Percentiles rank a stretch among this genome's conserved stretches.
Evolutionary conservation across 2,797 vertebrate genomes (phyloP).

Genomic region (Anguilla pacifica): DNA sequence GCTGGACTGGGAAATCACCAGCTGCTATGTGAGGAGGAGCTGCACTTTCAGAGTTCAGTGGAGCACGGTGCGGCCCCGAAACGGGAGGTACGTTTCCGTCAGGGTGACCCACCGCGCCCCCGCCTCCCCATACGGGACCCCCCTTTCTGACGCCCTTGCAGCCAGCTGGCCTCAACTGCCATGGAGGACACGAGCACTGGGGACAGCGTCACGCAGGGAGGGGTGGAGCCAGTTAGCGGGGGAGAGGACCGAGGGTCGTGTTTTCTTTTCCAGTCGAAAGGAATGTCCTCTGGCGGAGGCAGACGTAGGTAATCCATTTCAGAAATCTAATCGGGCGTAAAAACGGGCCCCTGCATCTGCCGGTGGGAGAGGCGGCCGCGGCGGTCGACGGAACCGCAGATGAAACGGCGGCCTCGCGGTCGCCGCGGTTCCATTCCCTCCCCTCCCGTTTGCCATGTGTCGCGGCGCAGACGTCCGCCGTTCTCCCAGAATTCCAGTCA

Average conservation of each 20-base stretch:
- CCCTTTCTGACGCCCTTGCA: not conserved
- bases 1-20: not conserved
- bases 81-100: not conserved
- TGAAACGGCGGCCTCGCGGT: not conserved
- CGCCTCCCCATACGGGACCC: not conserved
- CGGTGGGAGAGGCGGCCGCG: not conserved
- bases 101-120: not conserved
- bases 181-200: not conserved
- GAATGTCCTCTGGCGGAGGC: not conserved
- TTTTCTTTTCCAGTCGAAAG: not conserved
- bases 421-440: not conserved
- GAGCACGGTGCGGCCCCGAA: not conserved
- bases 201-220: not conserved
- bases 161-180: not conserved
- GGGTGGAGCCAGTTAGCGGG: not conserved
- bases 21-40: not conserved
- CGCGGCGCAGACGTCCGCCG: not conserved
- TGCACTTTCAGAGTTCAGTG: not conserved
- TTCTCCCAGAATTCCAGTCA: not conserved
- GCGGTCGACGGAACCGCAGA: not conserved
- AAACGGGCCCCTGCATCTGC: not conserved
- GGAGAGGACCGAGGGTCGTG: not conserved
- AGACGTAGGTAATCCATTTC: not conserved
- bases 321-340: not conserved
- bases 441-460: not conserved